Evolutionary conservation across 2,888 invertebrate species (phyloP), one percentile per base, ranked within the genome.

Genomic region (Patella pellucida): DNA sequence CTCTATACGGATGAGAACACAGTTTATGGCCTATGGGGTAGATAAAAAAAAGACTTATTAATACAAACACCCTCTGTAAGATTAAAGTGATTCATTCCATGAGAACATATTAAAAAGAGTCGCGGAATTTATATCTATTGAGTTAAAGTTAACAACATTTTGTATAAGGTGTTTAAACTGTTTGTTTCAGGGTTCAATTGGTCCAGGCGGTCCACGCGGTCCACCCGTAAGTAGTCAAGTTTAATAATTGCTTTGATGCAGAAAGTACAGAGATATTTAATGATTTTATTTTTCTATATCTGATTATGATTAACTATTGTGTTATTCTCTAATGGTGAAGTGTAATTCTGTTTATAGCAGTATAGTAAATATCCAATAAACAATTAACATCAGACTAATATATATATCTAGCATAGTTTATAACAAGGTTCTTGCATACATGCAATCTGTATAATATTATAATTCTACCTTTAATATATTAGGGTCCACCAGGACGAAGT

Each of bases 171-270:
- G 9, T 41, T 41, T 41, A 9, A 41, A 41, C 41, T 69, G 16
- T 41, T 68, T 19, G 54, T 71, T 73, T 12, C 52, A 84, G 83
- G 87, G 87, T 56, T 94, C 95, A 72, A 89, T 92, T 52, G 87
- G 87, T 77, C 78, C 82, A 12, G 87, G 93, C n/a, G 95, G 95
- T 78, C 91, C 93, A 15, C 93, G 94, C 71, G 95, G 95, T 79
- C 91, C 94, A 83, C 94, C 94, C 80, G 95, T 87, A 81, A 84
- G 85, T 84, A 73, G 27, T 16, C 2, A 14, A 19, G 19, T 19
- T 62, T 62, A 19, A 62, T 54, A 54, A 54, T 54, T 54, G 54
- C 15, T 0, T 54, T 14, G 2, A 54, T 14, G 14, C 54, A 54
- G 3, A 0, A 4, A 16, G 54, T 0, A 54, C 54, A 54, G n/a